Percentiles rank a stretch among this genome's conserved stretches.
phyloP scores from a whole-genome alignment of 2,797 vertebrate genomes.

The Anomalospiza imberbis region DNA sequence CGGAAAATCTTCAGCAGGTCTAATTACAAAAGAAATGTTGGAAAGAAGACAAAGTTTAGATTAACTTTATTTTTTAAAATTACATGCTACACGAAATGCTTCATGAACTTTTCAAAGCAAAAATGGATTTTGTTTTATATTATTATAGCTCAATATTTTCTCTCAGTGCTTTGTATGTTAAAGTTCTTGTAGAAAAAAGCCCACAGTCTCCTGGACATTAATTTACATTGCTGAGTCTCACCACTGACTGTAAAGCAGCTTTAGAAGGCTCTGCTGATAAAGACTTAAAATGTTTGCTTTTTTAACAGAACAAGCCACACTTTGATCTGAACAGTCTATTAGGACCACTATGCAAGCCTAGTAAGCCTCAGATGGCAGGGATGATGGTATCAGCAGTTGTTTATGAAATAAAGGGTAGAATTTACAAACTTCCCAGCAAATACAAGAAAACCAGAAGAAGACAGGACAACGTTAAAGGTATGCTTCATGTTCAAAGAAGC shows the following conservation, averaged over 20 bases:
- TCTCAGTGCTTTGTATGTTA: background rate
- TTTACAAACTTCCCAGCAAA: background rate
- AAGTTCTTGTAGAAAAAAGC: background rate
- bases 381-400: background rate
- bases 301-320: background rate
- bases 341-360: background rate
- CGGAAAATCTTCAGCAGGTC: constrained; percentile 5
- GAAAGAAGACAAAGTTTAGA: constrained; percentile 10
- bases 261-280: constrained; percentile 3
- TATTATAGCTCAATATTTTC: background rate
- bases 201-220: background rate
- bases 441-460: background rate
- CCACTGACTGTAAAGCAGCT: background rate
- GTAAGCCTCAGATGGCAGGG: background rate
- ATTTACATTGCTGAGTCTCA: background rate
- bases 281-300: background rate
- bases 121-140: background rate
- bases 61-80: constrained; percentile 27
- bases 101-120: background rate
- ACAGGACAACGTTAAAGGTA: background rate
- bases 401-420: background rate
- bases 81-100: background rate
- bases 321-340: background rate
- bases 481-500: background rate
- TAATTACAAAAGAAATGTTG: constrained; percentile 21